A percentile compares a stretch with the other conserved stretches of the same genome.
Evolutionary conservation across 2,888 invertebrate genomes (phyloP).

Genomic region (Cheilosia scutellata): DNA sequence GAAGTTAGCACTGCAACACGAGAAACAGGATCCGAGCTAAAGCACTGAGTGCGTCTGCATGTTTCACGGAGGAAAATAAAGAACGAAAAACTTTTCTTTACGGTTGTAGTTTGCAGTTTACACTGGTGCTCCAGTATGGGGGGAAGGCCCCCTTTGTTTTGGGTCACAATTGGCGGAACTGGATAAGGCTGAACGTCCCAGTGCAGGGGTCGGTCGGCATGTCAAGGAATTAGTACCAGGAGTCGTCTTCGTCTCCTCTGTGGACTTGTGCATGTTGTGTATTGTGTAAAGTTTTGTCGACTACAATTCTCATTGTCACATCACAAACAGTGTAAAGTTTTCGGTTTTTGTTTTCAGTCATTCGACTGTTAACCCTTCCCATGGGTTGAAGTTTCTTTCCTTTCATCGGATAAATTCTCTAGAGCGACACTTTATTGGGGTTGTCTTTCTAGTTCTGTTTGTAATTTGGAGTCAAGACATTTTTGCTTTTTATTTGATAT

Average conservation of each 20-base stretch:
- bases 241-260: slow-evolving; percentile 44
- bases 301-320: slow-evolving; percentile 62
- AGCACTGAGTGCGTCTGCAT: slow-evolving; percentile 6
- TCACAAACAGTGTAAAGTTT: slow-evolving; percentile 56
- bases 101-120: slow-evolving; percentile 26
- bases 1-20: slow-evolving; percentile 28
- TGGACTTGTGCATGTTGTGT: slow-evolving; percentile 35
- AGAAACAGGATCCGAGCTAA: not conserved
- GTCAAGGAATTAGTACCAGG: slow-evolving; percentile 54
- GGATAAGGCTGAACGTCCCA: not conserved
- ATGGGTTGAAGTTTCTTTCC: slow-evolving; percentile 24
- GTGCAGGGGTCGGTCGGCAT: slow-evolving; percentile 33
- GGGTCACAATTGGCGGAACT: not conserved
- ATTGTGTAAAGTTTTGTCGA: slow-evolving; percentile 49
- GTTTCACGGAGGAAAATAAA: slow-evolving; percentile 3
- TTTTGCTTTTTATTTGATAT: not conserved
- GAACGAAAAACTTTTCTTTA: slow-evolving; percentile 36
- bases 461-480: slow-evolving; percentile 58
- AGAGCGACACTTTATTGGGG: slow-evolving; percentile 62
- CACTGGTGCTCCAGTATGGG: not conserved
- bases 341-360: not conserved
- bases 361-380: slow-evolving; percentile 11
- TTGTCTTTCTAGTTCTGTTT: slow-evolving; percentile 28
- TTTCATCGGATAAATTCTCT: slow-evolving; percentile 15
- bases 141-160: slow-evolving; percentile 23